Base-by-base conservation (phyloP, 1,140 invertebrate genomes). In the Tribolium madens region DNA sequence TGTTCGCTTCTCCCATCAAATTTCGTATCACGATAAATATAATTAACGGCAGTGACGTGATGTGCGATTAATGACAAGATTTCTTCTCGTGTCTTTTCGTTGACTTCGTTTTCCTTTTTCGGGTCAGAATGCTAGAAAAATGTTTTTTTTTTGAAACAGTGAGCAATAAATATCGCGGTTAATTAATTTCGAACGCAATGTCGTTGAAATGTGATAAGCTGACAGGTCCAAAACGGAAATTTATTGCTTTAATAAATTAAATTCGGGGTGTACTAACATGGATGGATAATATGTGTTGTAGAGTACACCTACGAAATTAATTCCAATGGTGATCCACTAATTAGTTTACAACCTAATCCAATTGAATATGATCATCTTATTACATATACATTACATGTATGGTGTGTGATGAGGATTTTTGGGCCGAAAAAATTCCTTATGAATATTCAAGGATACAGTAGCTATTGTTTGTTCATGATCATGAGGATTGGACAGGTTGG, bases 31-130 rank as follows among this genome's bases (percentile, higher is more conserved):
- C 94, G 91, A 87, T 99, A 99, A 85, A 99, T 99, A 84, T 96
- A 96, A 89, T 99, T 99, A 79, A 99, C 96, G 71, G 97, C 98
- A 82, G 97, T 98, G 52, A 99, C 97, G 86, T 99, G 98, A 86
- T 97, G 97, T 42, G 97, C 96, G 86, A 99, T 98, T 74, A 99
- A 88, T 0, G 97, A 97, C 72, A 98, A 90, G 84, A 99, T 99
- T 89, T 99, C 98, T 87, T 99, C 97, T 60, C 95, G 89, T 4
- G 96, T 97, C 87, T 97, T 97, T 84, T 93, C 93, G 81, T 92
- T 91, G 17, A 91, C 89, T 83, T 92, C 91, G 68, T 76, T 84
- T 83, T 88, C 89, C 80, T 90, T 90, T 68, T 85, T 86, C 5
- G 87, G 87, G 84, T 94, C 92, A 18, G 87, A 86, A 82, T 93